Evolutionary conservation across 2,888 invertebrate species (phyloP).

Genomic region (Ornithoptera priamus): DNA sequence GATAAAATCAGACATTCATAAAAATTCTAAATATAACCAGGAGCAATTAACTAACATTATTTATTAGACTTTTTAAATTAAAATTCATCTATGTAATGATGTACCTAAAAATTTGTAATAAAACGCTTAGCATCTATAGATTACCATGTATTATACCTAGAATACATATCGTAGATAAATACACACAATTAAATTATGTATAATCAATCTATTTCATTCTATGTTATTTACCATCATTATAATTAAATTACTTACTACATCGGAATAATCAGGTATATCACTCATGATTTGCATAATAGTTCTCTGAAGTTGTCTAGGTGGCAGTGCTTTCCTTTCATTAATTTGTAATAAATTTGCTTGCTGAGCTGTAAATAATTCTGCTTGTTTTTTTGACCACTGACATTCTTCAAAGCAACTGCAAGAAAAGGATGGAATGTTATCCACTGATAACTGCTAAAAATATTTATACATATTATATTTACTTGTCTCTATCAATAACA

Average conservation of each 20-base stretch:
- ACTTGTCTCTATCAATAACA: conserved; percentile 69
- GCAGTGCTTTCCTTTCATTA: conserved; percentile 89
- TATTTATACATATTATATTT: conserved; percentile 33
- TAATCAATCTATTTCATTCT: neutral
- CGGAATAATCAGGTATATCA: conserved; percentile 89
- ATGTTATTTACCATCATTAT: neutral
- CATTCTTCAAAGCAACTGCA: conserved; percentile 78
- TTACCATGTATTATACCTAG: too few relatives aligned
- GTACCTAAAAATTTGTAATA: too few relatives aligned
- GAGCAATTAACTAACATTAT: too few relatives aligned
- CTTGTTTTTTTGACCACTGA: conserved; percentile 92
- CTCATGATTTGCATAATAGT: conserved; percentile 85
- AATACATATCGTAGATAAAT: too few relatives aligned
- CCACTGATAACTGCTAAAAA: too few relatives aligned
- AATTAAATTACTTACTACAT: conserved; percentile 82
- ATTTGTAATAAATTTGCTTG: conserved; percentile 91
- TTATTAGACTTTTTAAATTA: too few relatives aligned
- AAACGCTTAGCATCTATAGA: too few relatives aligned
- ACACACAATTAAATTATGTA: neutral
- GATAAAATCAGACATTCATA: too few relatives aligned
- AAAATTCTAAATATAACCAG: too few relatives aligned
- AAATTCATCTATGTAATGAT: too few relatives aligned
- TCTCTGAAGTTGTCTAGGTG: conserved; percentile 87
- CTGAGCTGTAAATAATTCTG: conserved; percentile 92
- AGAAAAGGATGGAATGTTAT: neutral